These are phyloP conservation scores for Haemorhous mexicanus DNA, from an alignment of 2,113 vertebrate species.

Conservation along the genomic window DNA sequence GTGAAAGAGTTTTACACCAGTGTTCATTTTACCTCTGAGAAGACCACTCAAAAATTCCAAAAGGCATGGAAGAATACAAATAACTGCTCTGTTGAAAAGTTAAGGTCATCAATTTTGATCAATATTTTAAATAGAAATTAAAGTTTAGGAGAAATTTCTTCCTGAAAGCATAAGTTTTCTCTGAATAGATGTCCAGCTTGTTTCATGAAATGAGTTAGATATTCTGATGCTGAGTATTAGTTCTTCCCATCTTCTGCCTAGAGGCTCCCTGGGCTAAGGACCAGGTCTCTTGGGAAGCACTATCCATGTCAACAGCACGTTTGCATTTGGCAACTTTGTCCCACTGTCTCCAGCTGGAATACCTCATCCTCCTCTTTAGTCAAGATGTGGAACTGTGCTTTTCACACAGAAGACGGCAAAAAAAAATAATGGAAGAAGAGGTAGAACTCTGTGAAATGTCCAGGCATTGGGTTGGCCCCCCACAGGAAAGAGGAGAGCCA, in stretches of 20 bases:
- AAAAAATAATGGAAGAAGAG: background rate
- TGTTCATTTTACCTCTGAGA: background rate
- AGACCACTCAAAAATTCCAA: background rate
- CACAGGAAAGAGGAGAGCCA: background rate
- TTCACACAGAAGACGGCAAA: background rate
- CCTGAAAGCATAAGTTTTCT: background rate
- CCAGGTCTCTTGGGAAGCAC: background rate
- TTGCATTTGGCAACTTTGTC: background rate
- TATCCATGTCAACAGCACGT: background rate
- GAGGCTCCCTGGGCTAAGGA: background rate
- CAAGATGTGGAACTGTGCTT: background rate
- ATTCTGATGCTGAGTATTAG: background rate
- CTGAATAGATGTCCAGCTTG: rapidly evolving
- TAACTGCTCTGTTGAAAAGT: background rate
- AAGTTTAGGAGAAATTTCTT: background rate
- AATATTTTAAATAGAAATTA: background rate
- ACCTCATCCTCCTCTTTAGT: background rate
- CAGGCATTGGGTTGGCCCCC: background rate
- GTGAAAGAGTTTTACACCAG: background rate
- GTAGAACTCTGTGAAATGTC: background rate
- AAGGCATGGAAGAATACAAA: background rate
- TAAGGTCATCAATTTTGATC: background rate
- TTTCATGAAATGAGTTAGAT: background rate
- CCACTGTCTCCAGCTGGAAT: background rate
- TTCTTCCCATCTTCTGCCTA: background rate